Conservation (phyloP, 2,113 vertebrate species). For the Nannobrachium achirus region DNA sequence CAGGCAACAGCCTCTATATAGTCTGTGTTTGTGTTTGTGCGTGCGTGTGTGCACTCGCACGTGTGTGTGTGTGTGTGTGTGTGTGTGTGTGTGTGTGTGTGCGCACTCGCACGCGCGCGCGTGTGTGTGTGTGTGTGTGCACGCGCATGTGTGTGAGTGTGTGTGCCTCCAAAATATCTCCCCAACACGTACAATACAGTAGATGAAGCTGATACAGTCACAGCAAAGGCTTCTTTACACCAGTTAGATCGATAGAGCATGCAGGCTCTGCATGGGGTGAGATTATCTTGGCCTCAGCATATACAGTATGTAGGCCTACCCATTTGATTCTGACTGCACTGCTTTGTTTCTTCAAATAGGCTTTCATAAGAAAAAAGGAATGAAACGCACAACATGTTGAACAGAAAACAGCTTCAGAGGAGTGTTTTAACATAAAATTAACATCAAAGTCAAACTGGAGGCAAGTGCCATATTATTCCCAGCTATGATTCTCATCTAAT, state of each 20-base stretch:
- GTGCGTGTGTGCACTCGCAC: neutral
- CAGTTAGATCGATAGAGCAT: conserved; percentile 46
- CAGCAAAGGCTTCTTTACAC: conserved; percentile 46
- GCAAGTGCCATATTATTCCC: too few species aligned
- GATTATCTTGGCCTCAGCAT: conserved; percentile 12
- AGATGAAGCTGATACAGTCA: conserved; percentile 51
- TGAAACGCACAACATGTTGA: too few species aligned
- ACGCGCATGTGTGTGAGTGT: neutral
- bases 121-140: neutral
- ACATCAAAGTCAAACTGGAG: too few species aligned
- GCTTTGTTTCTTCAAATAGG: too few species aligned
- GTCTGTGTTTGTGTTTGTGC: conserved; percentile 12
- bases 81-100: conserved; percentile 20
- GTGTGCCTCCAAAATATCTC: conserved; percentile 50
- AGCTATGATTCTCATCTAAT: too few species aligned
- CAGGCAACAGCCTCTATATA: conserved; percentile 22
- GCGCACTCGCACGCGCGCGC: neutral
- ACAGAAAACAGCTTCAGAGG: too few species aligned
- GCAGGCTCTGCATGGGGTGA: conserved; percentile 28
- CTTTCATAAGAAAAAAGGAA: too few species aligned
- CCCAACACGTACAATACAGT: conserved; percentile 63
- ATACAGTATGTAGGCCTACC: too few species aligned
- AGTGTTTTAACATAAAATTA: too few species aligned
- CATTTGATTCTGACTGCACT: too few species aligned
- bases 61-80: conserved; percentile 1